These are phyloP conservation scores for Scopus umbretta DNA, from an alignment of 2,113 vertebrate species.

Conservation along the genomic window DNA sequence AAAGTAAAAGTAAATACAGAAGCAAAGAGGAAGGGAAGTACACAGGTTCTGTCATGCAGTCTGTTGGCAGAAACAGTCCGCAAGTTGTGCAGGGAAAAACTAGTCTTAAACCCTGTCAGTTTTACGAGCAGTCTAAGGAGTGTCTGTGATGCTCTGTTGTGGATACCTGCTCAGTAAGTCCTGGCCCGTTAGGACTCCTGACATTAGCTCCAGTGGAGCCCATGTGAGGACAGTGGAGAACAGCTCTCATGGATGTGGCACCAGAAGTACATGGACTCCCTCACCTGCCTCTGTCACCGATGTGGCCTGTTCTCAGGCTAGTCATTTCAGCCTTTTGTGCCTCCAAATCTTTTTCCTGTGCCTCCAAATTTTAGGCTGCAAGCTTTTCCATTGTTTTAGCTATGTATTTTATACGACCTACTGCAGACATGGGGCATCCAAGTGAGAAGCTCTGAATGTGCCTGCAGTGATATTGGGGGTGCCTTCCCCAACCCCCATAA, in stretches of 20 bases:
- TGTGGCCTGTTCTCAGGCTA: neutral
- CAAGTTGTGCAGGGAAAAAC: neutral
- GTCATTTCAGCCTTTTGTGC: neutral
- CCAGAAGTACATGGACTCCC: neutral
- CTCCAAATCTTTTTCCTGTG: neutral
- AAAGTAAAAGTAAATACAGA: neutral
- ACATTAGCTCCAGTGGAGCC: rapidly evolving
- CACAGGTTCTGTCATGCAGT: neutral
- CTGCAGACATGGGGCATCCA: neutral
- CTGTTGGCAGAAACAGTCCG: neutral
- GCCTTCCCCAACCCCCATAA: rapidly evolving
- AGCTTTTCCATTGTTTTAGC: neutral
- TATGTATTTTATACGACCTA: neutral
- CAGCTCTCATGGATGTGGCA: neutral
- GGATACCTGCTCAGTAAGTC: neutral
- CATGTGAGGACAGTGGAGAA: rapidly evolving
- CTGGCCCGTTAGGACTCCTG: neutral
- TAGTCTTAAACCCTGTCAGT: neutral
- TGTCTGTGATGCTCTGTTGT: neutral
- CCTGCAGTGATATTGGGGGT: neutral
- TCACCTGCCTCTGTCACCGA: neutral
- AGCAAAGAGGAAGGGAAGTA: neutral
- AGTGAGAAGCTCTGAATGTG: neutral
- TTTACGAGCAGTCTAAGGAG: neutral
- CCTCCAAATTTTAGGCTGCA: neutral